Percentiles rank a stretch among this genome's conserved stretches.
Conservation (phyloP, 2,888 invertebrate genomes). For the Phortica magna region DNA sequence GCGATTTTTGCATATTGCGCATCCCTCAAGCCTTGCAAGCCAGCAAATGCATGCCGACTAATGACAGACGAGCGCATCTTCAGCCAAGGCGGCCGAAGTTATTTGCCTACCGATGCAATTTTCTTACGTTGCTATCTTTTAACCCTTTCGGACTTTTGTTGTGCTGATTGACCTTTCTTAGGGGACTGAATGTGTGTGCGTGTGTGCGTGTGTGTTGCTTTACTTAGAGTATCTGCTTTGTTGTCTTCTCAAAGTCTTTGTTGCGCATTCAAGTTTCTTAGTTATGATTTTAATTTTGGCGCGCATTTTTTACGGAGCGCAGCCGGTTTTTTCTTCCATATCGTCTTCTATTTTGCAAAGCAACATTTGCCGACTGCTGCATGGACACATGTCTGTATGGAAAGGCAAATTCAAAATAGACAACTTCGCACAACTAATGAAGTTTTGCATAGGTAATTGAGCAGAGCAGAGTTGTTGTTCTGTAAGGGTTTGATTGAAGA, state of each 20-base stretch:
- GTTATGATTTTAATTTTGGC: conserved; percentile 60
- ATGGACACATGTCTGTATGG: not conserved
- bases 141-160: conserved; percentile 13
- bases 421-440: conserved; percentile 18
- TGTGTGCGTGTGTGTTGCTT: conserved; percentile 4
- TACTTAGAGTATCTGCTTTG: not conserved
- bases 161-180: not conserved
- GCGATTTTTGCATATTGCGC: conserved; percentile 14
- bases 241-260: not conserved
- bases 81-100: not conserved
- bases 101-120: conserved; percentile 27
- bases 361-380: not conserved
- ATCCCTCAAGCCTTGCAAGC: not conserved
- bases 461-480: not conserved
- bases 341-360: conserved; percentile 52
- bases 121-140: not conserved
- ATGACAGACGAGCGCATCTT: conserved; percentile 37
- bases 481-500: not conserved
- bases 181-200: not conserved
- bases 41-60: conserved; percentile 1
- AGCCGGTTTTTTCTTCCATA: conserved; percentile 38
- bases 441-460: conserved; percentile 4
- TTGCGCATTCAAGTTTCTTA: conserved; percentile 33
- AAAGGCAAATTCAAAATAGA: not conserved
- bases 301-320: conserved; percentile 57